These are phyloP conservation scores for Temnothorax ravouxi DNA, from an alignment of 2,888 invertebrate species.

Conservation along the genomic window DNA sequence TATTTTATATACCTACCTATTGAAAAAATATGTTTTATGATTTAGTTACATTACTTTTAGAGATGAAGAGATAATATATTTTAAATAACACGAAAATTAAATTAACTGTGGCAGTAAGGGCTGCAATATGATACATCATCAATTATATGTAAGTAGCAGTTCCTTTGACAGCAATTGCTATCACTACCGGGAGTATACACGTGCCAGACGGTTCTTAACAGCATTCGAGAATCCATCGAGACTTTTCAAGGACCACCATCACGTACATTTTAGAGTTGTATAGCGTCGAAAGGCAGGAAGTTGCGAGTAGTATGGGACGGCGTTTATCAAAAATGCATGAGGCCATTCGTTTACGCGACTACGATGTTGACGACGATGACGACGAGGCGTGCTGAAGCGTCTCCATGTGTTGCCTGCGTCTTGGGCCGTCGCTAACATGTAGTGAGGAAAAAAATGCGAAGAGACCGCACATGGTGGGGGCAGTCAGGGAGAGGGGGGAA, in stretches of 20 bases:
- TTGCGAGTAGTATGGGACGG: slow-evolving; percentile 31
- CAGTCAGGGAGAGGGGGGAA: slow-evolving; percentile 18
- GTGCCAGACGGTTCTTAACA: slow-evolving; percentile 35
- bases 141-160: slow-evolving; percentile 15
- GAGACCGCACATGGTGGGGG: slow-evolving; percentile 7
- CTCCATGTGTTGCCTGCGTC: slow-evolving; percentile 54
- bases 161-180: slow-evolving; percentile 31
- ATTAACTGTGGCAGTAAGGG: background rate
- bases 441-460: slow-evolving; percentile 35
- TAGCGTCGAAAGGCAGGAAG: slow-evolving; percentile 24
- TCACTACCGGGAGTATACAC: slow-evolving; percentile 7
- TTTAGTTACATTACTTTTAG: background rate
- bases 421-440: slow-evolving; percentile 10
- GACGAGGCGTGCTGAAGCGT: slow-evolving; percentile 41
- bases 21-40: background rate
- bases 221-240: slow-evolving; percentile 51
- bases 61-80: background rate
- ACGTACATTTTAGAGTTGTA: slow-evolving; percentile 55
- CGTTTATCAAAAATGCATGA: slow-evolving; percentile 74
- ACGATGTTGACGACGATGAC: slow-evolving; percentile 56
- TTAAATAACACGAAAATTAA: background rate
- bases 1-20: too few species aligned
- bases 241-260: slow-evolving; percentile 58
- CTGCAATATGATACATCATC: background rate
- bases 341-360: slow-evolving; percentile 55